Evolutionary conservation across 2,797 vertebrate genomes (phyloP), one percentile per base, ranked within the genome.

Genomic region (Takifugu ocellatus): DNA sequence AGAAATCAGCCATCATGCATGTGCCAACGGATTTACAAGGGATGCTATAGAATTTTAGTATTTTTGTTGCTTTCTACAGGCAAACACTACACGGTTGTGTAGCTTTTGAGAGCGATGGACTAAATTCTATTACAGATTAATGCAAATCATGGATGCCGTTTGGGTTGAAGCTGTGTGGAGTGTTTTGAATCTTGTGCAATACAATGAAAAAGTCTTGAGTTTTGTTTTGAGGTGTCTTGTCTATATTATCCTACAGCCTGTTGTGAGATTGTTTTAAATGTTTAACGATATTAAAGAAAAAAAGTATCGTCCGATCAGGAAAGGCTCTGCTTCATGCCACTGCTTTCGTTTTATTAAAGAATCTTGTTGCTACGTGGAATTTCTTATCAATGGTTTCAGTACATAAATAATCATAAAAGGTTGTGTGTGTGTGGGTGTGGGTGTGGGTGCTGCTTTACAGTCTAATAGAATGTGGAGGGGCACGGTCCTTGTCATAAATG

Each of bases 101-200:
- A 59, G 50, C 26, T 61, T n/a, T 45, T 1, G 15, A 59, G 49
- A 39, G 54, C 64, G 61, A 59, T 73, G 61, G 55, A 76, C 59
- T 63, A 72, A 59, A 25, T 57, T 64, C 52, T 31, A 36, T 52
- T 63, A 43, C 69, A 72, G 55, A 68, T 60, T 1, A 65, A 67
- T 68, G 51, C 21, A 67, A 51, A 52, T 61, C 12, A 68, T 70
- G 27, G 72, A 59, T 25, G 71, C 71, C 56, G 73, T 49, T 56
- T 61, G 52, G 44, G 52, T 68, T 67, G 49, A 78, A 77, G 63
- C 43, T 57, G 12, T 60, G 49, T 48, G 53, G 46, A 76, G 66
- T 77, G 56, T 53, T 79, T 82, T 85, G 62, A 77, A 68, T 77
- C 89, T 74, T 85, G 88, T 90, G 88, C 87, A 90, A 90, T 88